Percentiles rank a stretch among this genome's conserved stretches.
These are phyloP conservation scores for Microtus pennsylvanicus DNA, from an alignment of 2,113 vertebrate genomes.

Conservation along the genomic window DNA sequence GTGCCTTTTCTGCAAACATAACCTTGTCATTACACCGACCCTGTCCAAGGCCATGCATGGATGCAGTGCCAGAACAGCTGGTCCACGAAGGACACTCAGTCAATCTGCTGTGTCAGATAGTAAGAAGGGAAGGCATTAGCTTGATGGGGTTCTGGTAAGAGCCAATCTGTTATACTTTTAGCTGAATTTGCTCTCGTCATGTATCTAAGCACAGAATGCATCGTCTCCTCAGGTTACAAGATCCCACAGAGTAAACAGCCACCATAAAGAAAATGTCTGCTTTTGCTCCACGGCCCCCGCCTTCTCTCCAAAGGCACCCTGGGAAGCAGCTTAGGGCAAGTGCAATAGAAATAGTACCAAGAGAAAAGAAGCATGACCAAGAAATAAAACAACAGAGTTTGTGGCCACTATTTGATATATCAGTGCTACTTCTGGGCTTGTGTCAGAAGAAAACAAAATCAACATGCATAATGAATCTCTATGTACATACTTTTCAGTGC, in stretches of 20 bases:
- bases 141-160: neutral
- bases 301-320: constrained; percentile 15
- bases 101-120: constrained; percentile 9
- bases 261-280: neutral
- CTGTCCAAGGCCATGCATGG: neutral
- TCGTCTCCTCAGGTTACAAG: constrained; percentile 27
- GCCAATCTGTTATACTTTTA: constrained; percentile 20
- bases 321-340: neutral
- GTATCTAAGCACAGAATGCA: neutral
- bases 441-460: no score
- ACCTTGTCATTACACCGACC: neutral
- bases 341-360: neutral
- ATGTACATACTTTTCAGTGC: no score
- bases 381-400: no score
- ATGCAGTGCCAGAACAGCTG: neutral
- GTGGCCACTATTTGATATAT: no score
- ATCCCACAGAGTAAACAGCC: neutral
- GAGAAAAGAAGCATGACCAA: neutral
- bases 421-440: no score
- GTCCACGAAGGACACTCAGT: neutral
- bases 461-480: no score
- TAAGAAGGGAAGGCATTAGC: neutral
- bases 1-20: neutral
- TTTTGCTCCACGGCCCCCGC: neutral
- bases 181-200: neutral